These are phyloP conservation scores for Pemphredon lugubris DNA, from an alignment of 2,888 invertebrate genomes.

Conservation along the genomic window DNA sequence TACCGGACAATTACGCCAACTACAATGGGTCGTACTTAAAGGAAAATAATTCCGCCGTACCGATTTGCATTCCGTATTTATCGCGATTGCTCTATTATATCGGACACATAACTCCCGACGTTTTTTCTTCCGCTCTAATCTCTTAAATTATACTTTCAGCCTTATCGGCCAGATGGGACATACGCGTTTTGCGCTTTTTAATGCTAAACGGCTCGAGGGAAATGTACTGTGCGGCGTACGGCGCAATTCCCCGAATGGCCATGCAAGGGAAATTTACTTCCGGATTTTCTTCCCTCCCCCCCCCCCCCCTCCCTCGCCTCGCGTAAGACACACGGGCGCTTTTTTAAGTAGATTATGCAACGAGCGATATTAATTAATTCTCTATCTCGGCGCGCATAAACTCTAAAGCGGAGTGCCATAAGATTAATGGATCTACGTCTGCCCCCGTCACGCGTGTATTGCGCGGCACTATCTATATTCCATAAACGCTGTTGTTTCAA, in stretches of 20 bases:
- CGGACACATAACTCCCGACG: background rate
- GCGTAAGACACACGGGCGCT: background rate
- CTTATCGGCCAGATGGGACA: constrained; percentile 15
- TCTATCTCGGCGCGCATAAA: background rate
- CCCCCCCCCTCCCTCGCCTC: no score
- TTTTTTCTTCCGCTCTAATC: constrained; percentile 8
- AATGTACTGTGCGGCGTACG: background rate
- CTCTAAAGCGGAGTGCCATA: background rate
- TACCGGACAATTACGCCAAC: no score
- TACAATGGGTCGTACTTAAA: no score
- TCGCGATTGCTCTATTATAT: background rate
- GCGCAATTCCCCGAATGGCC: constrained; percentile 5
- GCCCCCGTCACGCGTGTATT: background rate
- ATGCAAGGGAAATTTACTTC: constrained; percentile 3
- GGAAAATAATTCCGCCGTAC: no score
- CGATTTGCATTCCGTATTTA: background rate
- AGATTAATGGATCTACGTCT: background rate
- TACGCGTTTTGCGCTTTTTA: constrained; percentile 16
- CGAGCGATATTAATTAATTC: constrained; percentile 2
- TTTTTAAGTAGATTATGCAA: constrained; percentile 6
- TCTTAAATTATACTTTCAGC: constrained; percentile 5
- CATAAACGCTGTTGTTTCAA: no score
- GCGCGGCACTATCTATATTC: no score
- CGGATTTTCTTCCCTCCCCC: constrained; percentile 5
- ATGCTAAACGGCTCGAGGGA: constrained; percentile 6